These are phyloP conservation scores for Drosophila paulistorum DNA, from an alignment of 1,140 invertebrate species.

Conservation along the genomic window DNA sequence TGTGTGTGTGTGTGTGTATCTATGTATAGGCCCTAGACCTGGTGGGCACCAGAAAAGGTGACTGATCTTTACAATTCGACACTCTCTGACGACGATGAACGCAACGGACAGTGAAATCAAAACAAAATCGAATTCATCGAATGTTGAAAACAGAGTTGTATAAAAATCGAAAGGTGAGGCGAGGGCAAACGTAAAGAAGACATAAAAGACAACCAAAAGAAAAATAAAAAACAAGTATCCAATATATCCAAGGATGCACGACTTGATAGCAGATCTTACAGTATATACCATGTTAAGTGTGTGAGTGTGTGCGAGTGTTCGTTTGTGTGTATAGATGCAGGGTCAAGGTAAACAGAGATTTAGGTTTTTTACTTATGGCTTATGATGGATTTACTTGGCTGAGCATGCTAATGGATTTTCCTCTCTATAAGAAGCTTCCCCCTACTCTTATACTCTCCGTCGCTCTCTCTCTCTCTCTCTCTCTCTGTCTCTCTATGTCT, in stretches of 20 bases:
- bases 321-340: conserved; percentile 42
- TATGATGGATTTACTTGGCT: conserved; percentile 72
- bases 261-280: conserved; percentile 15
- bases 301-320: conserved; percentile 7
- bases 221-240: conserved; percentile 67
- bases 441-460: neutral
- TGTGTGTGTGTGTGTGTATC: conserved; percentile 13
- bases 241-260: conserved; percentile 58
- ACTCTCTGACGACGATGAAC: conserved; percentile 68
- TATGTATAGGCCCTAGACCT: conserved; percentile 33
- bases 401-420: conserved; percentile 75
- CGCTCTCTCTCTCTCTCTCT: neutral
- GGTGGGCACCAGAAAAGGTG: conserved; percentile 63
- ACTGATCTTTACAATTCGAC: conserved; percentile 80
- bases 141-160: conserved; percentile 71
- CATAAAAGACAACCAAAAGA: conserved; percentile 41
- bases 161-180: conserved; percentile 65
- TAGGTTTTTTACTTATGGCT: conserved; percentile 49
- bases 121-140: conserved; percentile 72
- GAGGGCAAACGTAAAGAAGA: conserved; percentile 64
- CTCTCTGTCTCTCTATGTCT: conserved; percentile 17
- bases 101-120: conserved; percentile 63
- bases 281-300: neutral
- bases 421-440: neutral
- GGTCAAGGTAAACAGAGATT: conserved; percentile 75